Evolutionary conservation across 2,113 vertebrate species (phyloP).

Genomic region (Pao palembangensis): DNA sequence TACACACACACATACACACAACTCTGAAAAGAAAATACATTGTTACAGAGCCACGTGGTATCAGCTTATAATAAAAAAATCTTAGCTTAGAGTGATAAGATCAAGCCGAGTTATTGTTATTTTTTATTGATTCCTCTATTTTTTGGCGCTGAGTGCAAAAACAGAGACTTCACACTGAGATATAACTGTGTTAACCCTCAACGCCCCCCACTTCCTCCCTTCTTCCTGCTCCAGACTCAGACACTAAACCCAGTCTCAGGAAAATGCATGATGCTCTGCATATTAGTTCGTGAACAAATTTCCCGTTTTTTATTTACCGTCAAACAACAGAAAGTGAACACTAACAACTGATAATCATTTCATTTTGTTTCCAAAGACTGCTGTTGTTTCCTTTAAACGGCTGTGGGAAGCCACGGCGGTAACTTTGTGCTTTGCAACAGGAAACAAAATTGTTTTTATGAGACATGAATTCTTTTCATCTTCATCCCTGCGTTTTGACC

Average conservation of each 20-base stretch:
- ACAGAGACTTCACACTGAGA: slow-evolving; percentile 14
- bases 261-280: no score
- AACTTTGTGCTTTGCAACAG: no score
- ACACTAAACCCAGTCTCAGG: slow-evolving; percentile 2
- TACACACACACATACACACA: slow-evolving; percentile 37
- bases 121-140: slow-evolving; percentile 16
- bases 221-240: slow-evolving; percentile 10
- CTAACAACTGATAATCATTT: no score
- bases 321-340: no score
- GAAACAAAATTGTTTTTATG: no score
- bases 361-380: no score
- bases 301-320: no score
- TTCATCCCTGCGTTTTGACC: slow-evolving; percentile 38
- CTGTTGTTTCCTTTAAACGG: no score
- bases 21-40: slow-evolving; percentile 25
- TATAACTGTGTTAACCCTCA: slow-evolving; percentile 3
- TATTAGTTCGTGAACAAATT: no score
- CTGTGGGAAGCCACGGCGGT: no score
- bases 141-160: slow-evolving; percentile 17
- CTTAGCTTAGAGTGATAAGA: slow-evolving; percentile 56
- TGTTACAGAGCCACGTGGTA: slow-evolving; percentile 30
- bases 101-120: slow-evolving; percentile 44
- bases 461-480: slow-evolving; percentile 28
- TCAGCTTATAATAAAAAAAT: slow-evolving; percentile 60
- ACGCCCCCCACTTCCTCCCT: background rate